Conservation (phyloP, 2,797 vertebrate genomes). For the Sternotherus odoratus region DNA sequence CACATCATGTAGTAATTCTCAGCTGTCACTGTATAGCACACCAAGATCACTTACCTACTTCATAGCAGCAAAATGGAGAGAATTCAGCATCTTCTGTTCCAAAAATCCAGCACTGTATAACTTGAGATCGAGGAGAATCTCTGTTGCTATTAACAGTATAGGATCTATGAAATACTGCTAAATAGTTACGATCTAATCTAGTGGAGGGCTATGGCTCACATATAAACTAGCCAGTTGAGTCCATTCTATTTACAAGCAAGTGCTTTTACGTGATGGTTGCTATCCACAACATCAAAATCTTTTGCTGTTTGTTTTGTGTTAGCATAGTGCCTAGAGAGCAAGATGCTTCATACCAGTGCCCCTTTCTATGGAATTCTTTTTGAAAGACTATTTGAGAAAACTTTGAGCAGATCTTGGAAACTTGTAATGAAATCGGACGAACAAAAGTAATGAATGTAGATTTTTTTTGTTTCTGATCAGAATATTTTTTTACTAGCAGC, state of each 20-base stretch:
- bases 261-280: not conserved
- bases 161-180: not conserved
- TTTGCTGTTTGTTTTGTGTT: not conserved
- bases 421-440: not conserved
- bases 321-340: not conserved
- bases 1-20: fast-evolving
- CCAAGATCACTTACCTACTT: not conserved
- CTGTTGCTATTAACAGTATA: not conserved
- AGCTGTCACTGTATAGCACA: not conserved
- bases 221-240: not conserved
- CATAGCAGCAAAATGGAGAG: not conserved
- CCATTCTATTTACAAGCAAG: not conserved
- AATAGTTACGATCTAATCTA: not conserved
- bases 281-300: not conserved
- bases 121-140: not conserved
- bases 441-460: not conserved
- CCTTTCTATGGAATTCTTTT: not conserved
- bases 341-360: fast-evolving
- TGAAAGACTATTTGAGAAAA: not conserved
- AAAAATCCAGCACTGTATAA: not conserved
- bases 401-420: not conserved
- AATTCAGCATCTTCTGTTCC: not conserved
- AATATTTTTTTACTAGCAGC: conserved; percentile 6
- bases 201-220: not conserved
- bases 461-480: not conserved